Conservation (phyloP, 1,140 invertebrate genomes). For the Aphelenchoides fujianensis region DNA sequence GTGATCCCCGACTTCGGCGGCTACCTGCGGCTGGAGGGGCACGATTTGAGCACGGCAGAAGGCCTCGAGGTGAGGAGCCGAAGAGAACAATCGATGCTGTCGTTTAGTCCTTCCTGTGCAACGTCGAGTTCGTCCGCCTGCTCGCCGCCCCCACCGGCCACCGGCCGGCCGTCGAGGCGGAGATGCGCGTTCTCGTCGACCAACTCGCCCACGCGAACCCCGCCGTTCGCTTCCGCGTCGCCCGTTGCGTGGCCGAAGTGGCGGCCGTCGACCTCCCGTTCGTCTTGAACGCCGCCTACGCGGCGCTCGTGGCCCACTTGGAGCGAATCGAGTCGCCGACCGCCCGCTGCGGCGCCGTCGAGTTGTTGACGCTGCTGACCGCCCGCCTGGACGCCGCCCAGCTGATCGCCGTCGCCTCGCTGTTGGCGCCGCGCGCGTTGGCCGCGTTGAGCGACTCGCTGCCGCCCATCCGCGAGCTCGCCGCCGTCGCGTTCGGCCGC, state of each 20-base stretch:
- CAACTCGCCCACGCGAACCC: constrained; percentile 37
- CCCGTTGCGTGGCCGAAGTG: constrained; percentile 41
- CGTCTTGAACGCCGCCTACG: constrained; percentile 39
- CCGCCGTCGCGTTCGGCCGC: constrained; percentile 51
- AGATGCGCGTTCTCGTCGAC: not conserved
- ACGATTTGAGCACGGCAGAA: constrained; percentile 23
- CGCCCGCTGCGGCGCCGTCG: constrained; percentile 39
- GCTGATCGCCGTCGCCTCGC: constrained; percentile 28
- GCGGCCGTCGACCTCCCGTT: constrained; percentile 36
- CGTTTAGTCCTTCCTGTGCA: constrained; percentile 35
- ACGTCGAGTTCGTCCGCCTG: constrained; percentile 36
- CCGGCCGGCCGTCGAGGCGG: constrained; percentile 17
- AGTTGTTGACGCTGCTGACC: constrained; percentile 35
- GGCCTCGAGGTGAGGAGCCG: constrained; percentile 26
- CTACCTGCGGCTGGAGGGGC: constrained; percentile 15
- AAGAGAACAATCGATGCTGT: not conserved
- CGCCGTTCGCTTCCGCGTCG: constrained; percentile 38
- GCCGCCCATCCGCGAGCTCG: constrained; percentile 41
- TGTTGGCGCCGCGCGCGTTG: constrained; percentile 54
- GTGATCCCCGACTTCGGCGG: constrained; percentile 33
- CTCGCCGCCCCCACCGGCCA: constrained; percentile 20
- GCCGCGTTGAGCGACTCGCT: constrained; percentile 39
- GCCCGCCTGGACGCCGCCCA: not conserved
- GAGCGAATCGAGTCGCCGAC: constrained; percentile 18
- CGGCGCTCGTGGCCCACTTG: not conserved